Evolutionary conservation across 2,797 vertebrate genomes (phyloP).

Genomic region (Gambusia yucatana): DNA sequence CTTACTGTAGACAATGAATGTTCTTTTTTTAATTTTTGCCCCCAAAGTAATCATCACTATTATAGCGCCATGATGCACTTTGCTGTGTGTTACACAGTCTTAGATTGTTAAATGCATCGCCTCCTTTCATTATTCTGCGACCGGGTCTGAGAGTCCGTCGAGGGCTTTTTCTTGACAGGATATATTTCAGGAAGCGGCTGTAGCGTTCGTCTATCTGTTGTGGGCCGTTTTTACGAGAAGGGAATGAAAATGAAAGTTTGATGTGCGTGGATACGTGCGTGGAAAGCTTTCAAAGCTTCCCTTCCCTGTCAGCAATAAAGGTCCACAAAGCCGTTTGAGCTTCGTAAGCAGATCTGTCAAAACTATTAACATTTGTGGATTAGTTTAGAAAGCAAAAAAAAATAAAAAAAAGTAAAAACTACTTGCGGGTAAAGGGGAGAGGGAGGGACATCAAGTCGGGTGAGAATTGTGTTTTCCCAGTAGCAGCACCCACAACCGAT

Average conservation of each 20-base stretch:
- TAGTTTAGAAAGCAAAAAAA: conserved; percentile 38
- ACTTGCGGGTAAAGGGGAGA: not conserved
- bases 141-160: not conserved
- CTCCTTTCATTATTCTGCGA: conserved; percentile 1
- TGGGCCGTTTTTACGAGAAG: conserved; percentile 6
- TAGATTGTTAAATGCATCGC: conserved; percentile 15
- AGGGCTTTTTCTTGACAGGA: conserved; percentile 52
- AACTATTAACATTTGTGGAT: conserved; percentile 76
- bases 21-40: not conserved
- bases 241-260: conserved; percentile 54
- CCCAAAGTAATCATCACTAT: not conserved
- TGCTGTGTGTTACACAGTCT: conserved; percentile 4
- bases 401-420: not conserved
- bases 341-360: conserved; percentile 76
- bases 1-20: not conserved
- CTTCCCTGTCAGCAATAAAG: conserved; percentile 63
- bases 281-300: conserved; percentile 62
- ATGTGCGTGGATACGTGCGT: conserved; percentile 53
- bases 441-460: conserved; percentile 21
- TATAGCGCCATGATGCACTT: not conserved
- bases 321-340: conserved; percentile 30
- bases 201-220: conserved; percentile 22
- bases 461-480: conserved; percentile 19
- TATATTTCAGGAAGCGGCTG: conserved; percentile 42
- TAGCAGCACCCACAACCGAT: conserved; percentile 20